Percentiles rank a stretch among this genome's conserved stretches.
phyloP scores from a whole-genome alignment of 2,113 vertebrate species.

The Urocitellus parryii region DNA sequence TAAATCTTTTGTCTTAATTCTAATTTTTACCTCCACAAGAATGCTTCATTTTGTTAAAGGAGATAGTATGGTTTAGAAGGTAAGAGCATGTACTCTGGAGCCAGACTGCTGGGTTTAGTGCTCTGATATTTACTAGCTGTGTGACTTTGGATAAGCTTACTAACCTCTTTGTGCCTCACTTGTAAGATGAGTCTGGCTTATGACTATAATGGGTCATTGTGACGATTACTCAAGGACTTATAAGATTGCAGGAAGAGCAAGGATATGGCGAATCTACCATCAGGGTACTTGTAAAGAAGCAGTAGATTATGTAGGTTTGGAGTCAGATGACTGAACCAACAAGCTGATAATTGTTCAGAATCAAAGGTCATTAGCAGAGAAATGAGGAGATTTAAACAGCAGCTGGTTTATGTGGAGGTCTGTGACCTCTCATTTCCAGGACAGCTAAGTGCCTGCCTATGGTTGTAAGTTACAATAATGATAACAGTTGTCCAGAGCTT shows the following conservation, averaged over 20 bases:
- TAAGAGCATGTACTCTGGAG: neutral
- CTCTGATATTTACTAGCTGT: neutral
- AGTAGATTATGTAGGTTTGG: neutral
- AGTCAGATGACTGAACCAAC: slow-evolving; percentile 45
- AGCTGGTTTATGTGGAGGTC: slow-evolving; percentile 41
- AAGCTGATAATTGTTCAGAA: slow-evolving; percentile 18
- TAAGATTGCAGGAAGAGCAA: slow-evolving; percentile 5
- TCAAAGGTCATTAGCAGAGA: slow-evolving; percentile 48
- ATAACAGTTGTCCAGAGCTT: neutral
- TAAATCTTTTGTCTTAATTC: slow-evolving; percentile 1
- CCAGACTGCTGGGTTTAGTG: neutral
- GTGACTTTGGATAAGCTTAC: neutral
- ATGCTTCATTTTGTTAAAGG: neutral
- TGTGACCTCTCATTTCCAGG: slow-evolving; percentile 28
- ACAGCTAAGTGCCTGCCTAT: neutral
- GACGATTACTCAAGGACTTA: neutral
- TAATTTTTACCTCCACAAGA: neutral
- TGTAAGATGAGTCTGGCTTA: neutral
- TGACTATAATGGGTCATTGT: neutral
- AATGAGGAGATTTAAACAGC: neutral
- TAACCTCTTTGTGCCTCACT: neutral
- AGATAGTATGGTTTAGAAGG: neutral
- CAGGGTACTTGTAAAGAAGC: slow-evolving; percentile 11
- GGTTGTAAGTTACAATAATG: neutral
- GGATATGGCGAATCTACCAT: neutral